Conservation (phyloP, 2,113 vertebrate genomes). For the Ceuthmochares aereus region DNA sequence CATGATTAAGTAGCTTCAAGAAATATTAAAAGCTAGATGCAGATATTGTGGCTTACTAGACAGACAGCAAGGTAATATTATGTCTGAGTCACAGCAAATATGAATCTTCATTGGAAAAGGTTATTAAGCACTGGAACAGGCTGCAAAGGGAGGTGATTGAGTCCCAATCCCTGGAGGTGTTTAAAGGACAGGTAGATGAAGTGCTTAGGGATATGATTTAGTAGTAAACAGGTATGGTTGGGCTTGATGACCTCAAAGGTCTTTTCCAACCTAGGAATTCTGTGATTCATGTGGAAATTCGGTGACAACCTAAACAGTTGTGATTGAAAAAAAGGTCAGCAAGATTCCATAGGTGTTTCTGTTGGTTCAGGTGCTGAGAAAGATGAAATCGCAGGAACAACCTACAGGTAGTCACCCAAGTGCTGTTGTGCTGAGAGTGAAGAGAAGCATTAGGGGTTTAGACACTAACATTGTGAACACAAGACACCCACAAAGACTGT, state of each 20-base stretch:
- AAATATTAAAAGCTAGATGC: not conserved
- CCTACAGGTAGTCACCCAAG: not conserved
- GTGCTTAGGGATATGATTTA: too few species aligned
- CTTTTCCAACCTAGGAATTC: too few species aligned
- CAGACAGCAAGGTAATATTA: not conserved
- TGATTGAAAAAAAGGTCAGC: not conserved
- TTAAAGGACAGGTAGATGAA: too few species aligned
- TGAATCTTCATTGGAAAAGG: not conserved
- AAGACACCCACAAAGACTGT: not conserved
- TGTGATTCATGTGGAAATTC: too few species aligned
- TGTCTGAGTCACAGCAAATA: not conserved
- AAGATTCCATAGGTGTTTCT: not conserved
- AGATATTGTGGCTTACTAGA: not conserved
- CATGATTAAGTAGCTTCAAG: not conserved
- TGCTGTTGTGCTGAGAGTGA: rapidly evolving
- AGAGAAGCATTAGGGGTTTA: not conserved
- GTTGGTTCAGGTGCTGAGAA: not conserved
- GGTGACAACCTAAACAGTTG: not conserved
- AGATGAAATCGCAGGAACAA: not conserved
- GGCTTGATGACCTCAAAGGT: too few species aligned
- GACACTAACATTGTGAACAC: rapidly evolving
- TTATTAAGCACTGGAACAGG: too few species aligned
- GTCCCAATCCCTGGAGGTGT: too few species aligned
- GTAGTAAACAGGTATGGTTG: too few species aligned
- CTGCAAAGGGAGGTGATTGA: too few species aligned